Percentiles rank a stretch among this genome's conserved stretches.
Conservation (phyloP, 2,113 vertebrate genomes). For the Perognathus longimembris region DNA sequence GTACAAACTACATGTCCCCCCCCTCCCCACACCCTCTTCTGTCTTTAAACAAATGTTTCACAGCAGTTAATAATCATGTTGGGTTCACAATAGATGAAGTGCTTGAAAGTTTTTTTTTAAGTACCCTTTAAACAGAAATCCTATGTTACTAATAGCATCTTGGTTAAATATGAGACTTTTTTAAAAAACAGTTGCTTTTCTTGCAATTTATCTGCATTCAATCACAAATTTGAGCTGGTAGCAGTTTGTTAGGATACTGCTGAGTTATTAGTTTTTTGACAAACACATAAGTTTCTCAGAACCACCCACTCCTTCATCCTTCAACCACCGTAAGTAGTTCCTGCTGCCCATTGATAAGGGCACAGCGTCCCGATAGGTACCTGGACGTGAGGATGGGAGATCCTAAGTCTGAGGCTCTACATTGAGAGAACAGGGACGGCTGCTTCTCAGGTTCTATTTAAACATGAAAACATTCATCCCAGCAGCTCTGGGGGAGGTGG, state of each 20-base stretch:
- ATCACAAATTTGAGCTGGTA: not conserved
- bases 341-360: rapidly evolving
- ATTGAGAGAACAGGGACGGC: not conserved
- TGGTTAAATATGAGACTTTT: constrained; percentile 47
- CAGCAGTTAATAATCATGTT: constrained; percentile 62
- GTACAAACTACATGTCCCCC: constrained; percentile 1
- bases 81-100: not conserved
- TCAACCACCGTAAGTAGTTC: not conserved
- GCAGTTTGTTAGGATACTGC: not conserved
- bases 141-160: constrained; percentile 62
- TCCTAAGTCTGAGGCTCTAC: not conserved
- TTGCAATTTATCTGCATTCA: constrained; percentile 33
- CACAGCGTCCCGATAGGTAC: rapidly evolving
- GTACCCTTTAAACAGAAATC: constrained; percentile 52
- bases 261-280: not conserved
- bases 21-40: not conserved
- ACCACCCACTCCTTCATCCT: not conserved
- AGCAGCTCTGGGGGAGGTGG: not conserved
- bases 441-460: not conserved
- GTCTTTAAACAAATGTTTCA: constrained; percentile 60
- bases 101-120: constrained; percentile 22
- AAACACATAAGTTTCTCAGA: not conserved
- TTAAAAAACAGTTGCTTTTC: not conserved
- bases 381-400: not conserved
- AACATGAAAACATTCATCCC: not conserved